phyloP scores from a whole-genome alignment of 2,113 vertebrate genomes.

The Elaphurus davidianus region DNA sequence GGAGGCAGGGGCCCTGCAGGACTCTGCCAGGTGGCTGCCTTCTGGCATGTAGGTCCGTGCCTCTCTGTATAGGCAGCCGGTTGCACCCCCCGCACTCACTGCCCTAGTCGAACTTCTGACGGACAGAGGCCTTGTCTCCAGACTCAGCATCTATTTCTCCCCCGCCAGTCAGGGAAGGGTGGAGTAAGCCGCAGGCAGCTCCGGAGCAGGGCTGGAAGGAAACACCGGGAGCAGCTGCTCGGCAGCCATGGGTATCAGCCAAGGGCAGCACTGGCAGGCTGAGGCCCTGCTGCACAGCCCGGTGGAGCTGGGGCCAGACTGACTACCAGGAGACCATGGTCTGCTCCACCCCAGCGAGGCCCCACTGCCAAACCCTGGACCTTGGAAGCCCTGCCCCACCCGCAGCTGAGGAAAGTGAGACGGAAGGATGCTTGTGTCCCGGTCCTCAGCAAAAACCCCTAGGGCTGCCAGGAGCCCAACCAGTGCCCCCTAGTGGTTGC shows the following conservation, averaged over 20 bases:
- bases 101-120: not conserved
- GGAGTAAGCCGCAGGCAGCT: not conserved
- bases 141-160: not conserved
- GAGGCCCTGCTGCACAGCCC: not conserved
- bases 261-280: not conserved
- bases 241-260: not conserved
- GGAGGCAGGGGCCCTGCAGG: fast-evolving
- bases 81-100: too few relatives aligned
- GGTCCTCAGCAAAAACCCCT: not conserved
- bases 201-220: not conserved
- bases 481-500: constrained; percentile 18
- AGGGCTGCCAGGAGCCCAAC: not conserved
- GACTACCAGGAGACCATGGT: not conserved
- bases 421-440: not conserved
- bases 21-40: not conserved
- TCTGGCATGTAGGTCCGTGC: not conserved
- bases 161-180: not conserved
- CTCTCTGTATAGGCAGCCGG: too few relatives aligned
- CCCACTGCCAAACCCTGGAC: not conserved
- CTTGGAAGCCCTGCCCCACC: not conserved
- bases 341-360: not conserved
- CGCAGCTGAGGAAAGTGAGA: not conserved
- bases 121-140: not conserved
- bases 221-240: not conserved
- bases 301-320: not conserved